Evolutionary conservation across 2,888 invertebrate species (phyloP).

Genomic region (Drosophila yooni): DNA sequence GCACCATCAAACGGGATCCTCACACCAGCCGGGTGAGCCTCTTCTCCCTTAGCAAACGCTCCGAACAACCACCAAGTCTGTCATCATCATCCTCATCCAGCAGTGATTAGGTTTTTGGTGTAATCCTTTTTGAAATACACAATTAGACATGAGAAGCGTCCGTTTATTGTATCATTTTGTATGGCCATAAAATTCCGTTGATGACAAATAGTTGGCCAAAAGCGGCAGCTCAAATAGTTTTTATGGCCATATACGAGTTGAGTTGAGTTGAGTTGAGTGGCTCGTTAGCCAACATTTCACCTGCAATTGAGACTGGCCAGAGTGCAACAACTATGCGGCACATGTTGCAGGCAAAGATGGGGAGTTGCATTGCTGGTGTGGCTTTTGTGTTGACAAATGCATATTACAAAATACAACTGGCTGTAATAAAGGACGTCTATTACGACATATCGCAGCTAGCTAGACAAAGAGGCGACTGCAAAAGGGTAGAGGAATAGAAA

Average conservation of each 20-base stretch:
- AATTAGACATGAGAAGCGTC: constrained; percentile 12
- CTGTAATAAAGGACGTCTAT: constrained; percentile 69
- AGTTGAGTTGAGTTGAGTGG: constrained; percentile 29
- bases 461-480: background rate
- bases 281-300: constrained; percentile 61
- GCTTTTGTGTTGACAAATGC: constrained; percentile 75
- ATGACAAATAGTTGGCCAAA: constrained; percentile 49
- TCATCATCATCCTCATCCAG: background rate
- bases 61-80: background rate
- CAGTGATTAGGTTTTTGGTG: background rate
- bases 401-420: constrained; percentile 74
- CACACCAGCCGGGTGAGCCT: constrained; percentile 28
- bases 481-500: constrained; percentile 33
- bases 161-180: constrained; percentile 36
- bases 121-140: constrained; percentile 2
- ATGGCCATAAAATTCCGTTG: constrained; percentile 39
- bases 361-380: constrained; percentile 32
- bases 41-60: background rate
- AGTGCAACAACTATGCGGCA: constrained; percentile 25
- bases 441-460: constrained; percentile 55
- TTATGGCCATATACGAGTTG: constrained; percentile 40
- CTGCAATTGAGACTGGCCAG: constrained; percentile 37
- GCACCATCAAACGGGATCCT: constrained; percentile 10
- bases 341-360: background rate
- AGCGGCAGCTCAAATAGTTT: constrained; percentile 25